These are phyloP conservation scores for Acipenser oxyrinchus DNA, from an alignment of 2,797 vertebrate species.

Conservation along the genomic window DNA sequence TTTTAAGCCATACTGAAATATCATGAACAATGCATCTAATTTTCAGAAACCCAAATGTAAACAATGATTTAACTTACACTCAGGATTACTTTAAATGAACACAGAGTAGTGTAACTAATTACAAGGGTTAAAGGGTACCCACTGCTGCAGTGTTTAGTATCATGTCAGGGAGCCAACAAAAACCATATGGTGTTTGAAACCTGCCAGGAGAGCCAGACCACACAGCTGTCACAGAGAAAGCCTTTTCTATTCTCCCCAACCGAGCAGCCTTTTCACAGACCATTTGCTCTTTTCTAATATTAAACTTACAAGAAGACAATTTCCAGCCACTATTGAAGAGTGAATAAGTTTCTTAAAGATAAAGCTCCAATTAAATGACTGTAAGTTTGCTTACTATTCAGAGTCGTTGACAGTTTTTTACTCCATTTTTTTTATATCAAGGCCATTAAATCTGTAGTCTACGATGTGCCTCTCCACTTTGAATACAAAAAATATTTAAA, in stretches of 20 bases:
- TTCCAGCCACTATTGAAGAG: neutral
- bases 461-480: too few species aligned
- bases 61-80: too few species aligned
- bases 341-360: neutral
- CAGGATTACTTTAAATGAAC: neutral
- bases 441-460: too few species aligned
- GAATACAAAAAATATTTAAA: too few species aligned
- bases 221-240: conserved; percentile 3
- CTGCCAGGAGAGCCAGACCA: conserved; percentile 5
- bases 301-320: neutral
- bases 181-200: conserved; percentile 1
- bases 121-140: neutral
- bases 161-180: neutral
- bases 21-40: too few species aligned
- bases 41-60: too few species aligned
- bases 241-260: conserved; percentile 22
- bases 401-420: too few species aligned
- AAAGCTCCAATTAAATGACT: too few species aligned
- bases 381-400: too few species aligned
- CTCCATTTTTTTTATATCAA: too few species aligned
- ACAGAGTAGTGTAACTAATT: neutral
- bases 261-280: conserved; percentile 21
- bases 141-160: conserved; percentile 5
- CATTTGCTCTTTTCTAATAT: conserved; percentile 25
- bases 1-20: too few species aligned